Evolutionary conservation across 2,888 invertebrate species (phyloP), one percentile per base, ranked within the genome.

Genomic region (Philonicus albiceps): DNA sequence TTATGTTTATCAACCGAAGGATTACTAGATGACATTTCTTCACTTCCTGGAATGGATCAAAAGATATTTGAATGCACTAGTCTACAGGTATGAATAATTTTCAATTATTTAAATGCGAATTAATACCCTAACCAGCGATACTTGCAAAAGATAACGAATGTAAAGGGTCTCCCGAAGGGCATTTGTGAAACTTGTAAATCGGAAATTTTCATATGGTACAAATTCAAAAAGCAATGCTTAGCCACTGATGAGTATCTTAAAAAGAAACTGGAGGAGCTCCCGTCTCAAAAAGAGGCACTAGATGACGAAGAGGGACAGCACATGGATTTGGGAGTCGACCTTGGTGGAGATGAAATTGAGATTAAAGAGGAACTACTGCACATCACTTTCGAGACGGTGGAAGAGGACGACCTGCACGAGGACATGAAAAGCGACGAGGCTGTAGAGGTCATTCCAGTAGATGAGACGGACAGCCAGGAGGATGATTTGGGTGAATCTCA

Each of bases 121-220:
- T 13, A 27, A 43, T 40, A 40, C 2, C 2, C 7, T 78, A 49
- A 49, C n/a, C 2, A 49, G n/a, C 3, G n/a, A n/a, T 49, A n/a
- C 6, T 49, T 6, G 2, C 40, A 43, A 34, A 30, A 81, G 81
- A 16, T 81, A 55, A 81, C 43, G 3, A 31, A 64, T 19, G n/a
- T 34, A 3, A 43, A 72, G 16, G 87, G 84, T 8, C 76, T 88
- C n/a, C 88, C 88, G 11, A 43, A 40, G 1, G 78, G 72, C 19
- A 87, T 88, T 16, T 88, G 88, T 53, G 88, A 88, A 81, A 86
- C 87, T n/a, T 88, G 88, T 75, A 88, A 88, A 87, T 88, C 88
- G 5, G 87, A 88, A 64, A 55, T 88, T 11, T 86, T 87, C 34
- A 88, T 87, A 13, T 87, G 87, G 64, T 31, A 64, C 31, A 86